Conservation (phyloP, 2,888 invertebrate species). For the Rhaphigaster nebulosa region DNA sequence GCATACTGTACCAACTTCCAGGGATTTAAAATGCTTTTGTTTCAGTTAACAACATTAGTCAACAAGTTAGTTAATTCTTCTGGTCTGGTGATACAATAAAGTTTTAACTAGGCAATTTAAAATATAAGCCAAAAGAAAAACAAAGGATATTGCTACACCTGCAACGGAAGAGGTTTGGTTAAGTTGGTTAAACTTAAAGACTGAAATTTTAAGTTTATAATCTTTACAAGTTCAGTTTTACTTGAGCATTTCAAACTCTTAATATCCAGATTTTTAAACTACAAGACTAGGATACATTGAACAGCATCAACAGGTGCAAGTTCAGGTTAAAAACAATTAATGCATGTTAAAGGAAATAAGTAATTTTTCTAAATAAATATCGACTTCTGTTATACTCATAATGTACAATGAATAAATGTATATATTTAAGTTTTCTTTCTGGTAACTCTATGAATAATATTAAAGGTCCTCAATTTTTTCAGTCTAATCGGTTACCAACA, state of each 20-base stretch:
- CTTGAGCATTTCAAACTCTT: conserved; percentile 47
- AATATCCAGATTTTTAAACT: conserved; percentile 53
- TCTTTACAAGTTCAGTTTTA: background rate
- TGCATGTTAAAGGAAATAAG: conserved; percentile 47
- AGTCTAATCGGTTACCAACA: conserved; percentile 53
- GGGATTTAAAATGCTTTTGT: background rate
- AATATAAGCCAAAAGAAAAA: background rate
- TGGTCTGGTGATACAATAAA: background rate
- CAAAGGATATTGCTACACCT: background rate
- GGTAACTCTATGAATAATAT: conserved; percentile 48
- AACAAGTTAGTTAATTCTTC: background rate
- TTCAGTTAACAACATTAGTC: background rate
- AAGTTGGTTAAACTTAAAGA: no score
- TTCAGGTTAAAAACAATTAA: conserved; percentile 14
- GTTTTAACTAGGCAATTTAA: background rate
- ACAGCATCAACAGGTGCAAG: conserved; percentile 35
- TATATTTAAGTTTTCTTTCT: conserved; percentile 41
- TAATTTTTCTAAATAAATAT: conserved; percentile 40
- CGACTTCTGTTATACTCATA: conserved; percentile 44
- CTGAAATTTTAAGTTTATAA: conserved; percentile 27
- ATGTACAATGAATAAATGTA: conserved; percentile 33
- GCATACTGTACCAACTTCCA: conserved; percentile 13
- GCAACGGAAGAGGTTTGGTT: conserved; percentile 1
- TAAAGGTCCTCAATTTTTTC: conserved; percentile 51
- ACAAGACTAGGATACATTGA: conserved; percentile 55